phyloP scores from a whole-genome alignment of 1,140 invertebrate species.

The Drosophila pseudoobscura region DNA sequence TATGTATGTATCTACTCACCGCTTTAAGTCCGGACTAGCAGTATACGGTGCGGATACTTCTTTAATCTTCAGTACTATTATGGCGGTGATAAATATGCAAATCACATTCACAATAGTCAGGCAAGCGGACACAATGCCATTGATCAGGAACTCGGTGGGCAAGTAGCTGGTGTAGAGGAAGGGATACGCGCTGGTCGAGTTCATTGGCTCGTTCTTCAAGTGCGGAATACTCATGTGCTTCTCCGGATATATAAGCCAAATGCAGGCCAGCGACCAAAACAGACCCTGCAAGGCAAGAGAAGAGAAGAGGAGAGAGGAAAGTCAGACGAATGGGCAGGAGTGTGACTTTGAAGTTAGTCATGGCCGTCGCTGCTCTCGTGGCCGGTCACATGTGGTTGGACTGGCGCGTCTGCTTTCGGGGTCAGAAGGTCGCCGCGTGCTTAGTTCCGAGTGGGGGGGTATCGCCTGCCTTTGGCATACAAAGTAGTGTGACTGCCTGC shows the following conservation, averaged over 20 bases:
- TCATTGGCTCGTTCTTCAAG: conserved; percentile 87
- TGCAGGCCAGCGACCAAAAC: conserved; percentile 89
- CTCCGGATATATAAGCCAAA: conserved; percentile 88
- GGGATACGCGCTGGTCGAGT: conserved; percentile 86
- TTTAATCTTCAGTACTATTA: conserved; percentile 93
- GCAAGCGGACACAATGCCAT: conserved; percentile 91
- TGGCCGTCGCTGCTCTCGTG: background rate
- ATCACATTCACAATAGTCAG: conserved; percentile 92
- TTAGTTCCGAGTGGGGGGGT: conserved; percentile 54
- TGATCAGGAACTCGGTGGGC: conserved; percentile 89
- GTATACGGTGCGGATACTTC: conserved; percentile 93
- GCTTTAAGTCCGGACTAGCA: conserved; percentile 88
- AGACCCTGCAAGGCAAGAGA: conserved; percentile 87
- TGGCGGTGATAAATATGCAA: conserved; percentile 92
- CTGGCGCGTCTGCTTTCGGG: conserved; percentile 48
- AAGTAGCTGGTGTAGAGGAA: conserved; percentile 89
- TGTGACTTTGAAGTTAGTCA: conserved; percentile 22
- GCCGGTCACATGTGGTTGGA: conserved; percentile 36
- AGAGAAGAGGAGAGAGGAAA: conserved; percentile 1
- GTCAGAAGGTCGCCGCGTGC: conserved; percentile 68
- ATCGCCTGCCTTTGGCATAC: conserved; percentile 61
- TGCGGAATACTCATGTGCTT: conserved; percentile 86
- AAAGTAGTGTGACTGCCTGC: conserved; percentile 42
- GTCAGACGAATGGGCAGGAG: background rate
- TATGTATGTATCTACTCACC: conserved; percentile 83